These are phyloP conservation scores for Synanceia verrucosa DNA, from an alignment of 2,797 vertebrate genomes.

Conservation along the genomic window DNA sequence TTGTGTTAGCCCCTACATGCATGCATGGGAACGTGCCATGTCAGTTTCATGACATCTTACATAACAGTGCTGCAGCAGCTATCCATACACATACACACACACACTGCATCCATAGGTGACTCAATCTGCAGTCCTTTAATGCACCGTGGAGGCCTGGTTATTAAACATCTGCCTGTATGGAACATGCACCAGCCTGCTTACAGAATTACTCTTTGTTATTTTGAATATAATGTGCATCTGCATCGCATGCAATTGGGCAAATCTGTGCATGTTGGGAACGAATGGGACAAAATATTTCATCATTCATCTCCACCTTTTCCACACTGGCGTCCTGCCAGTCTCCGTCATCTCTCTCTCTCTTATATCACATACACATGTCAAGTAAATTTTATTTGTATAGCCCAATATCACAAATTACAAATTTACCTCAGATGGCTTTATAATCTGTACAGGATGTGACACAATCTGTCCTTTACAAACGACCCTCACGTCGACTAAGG, in stretches of 20 bases:
- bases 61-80: conserved; percentile 38
- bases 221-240: too few species aligned
- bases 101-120: conserved; percentile 3
- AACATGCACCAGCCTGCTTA: not conserved
- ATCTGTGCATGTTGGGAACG: not conserved
- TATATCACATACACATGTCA: too few species aligned
- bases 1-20: not conserved
- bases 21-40: not conserved
- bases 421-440: too few species aligned
- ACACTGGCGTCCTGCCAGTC: not conserved
- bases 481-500: too few species aligned
- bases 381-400: too few species aligned
- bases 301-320: conserved; percentile 1
- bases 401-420: too few species aligned
- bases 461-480: too few species aligned
- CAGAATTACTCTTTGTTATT: not conserved
- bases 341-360: not conserved
- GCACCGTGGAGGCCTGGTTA: conserved; percentile 5
- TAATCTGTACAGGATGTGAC: too few species aligned
- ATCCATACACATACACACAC: conserved; percentile 1
- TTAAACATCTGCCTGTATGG: conserved; percentile 1
- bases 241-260: not conserved
- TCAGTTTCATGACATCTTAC: conserved; percentile 33
- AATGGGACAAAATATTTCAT: conserved; percentile 21
- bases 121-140: conserved; percentile 19